Evolutionary conservation across 2,113 vertebrate genomes (phyloP), one percentile per base, ranked within the genome.

Genomic region (Gadus chalcogrammus): DNA sequence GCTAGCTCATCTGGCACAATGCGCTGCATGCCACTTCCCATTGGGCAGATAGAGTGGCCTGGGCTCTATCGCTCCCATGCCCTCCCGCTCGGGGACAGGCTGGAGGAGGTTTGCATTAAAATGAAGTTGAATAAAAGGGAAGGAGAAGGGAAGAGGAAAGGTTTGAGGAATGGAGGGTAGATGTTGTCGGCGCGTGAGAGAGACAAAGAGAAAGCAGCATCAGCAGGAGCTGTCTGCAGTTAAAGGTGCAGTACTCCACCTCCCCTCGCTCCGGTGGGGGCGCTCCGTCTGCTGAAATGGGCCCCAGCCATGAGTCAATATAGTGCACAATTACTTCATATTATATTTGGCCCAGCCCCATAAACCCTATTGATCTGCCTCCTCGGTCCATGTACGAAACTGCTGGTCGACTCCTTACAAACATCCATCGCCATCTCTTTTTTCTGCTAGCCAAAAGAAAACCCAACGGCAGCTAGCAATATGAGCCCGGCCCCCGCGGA

Each of bases 1-100:
- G 89, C 84, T 87, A 78, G 80, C 75, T 75, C 9, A 68, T 58
- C 64, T 61, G 77, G 77, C 77, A 70, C 60, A 77, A 67, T 55
- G 81, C 27, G 18, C 38, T 48, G 13, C 3, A 69, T 84, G 87
- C 83, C 89, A 85, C 83, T 85, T 88, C 85, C 75, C 78, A 85
- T 87, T 1, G 73, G 69, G 64, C n/a, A 76, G 22, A 24, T 24
- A 59, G 70, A 17, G 64, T 62, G 72, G 75, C 61, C 15, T 55
- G 20, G 22, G 22, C 22, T 24, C 22, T 24, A 24, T 24, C 22
- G 22, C 22, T 24, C 22, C 22, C 22, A 24, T 24, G 22, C 22
- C 2, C 22, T 24, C 22, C 22, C 22, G 22, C 22, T 24, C 22
- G 22, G 22, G 1, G 22, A 24, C 22, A 28, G 11, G 38, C n/a